Base-by-base conservation (phyloP, 1,140 invertebrate species). In the Gryon sp. region DNA sequence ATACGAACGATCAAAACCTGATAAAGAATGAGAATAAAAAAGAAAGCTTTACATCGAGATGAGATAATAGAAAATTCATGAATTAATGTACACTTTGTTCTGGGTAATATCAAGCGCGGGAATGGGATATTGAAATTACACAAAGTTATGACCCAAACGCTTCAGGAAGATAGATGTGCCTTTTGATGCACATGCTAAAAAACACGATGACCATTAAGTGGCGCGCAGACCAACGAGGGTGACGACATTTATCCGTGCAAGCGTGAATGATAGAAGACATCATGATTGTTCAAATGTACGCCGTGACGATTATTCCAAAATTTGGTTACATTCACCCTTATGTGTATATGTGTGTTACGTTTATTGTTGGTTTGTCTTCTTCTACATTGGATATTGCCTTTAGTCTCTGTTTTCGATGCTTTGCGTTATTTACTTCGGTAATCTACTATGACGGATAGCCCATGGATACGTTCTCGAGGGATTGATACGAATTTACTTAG, bases 401-500 rank as follows among this genome's bases (percentile, higher is more conserved):
- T 14, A 36, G 24, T 63, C 15, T 41, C 24, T 26, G 52, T 60
- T 50, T 32, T 43, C 52, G 34, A 76, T 66, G 52, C 65, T 65
- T 57, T 48, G 20, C 55, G 26, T 70, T 78, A 78, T 78, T 78
- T 78, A 74, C 57, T 74, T 59, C 63, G 50, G 57, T 78, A 74
- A 78, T 74, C 65, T 74, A 36, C 20, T 70, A 78, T 74, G 76
- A 74, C 76, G 52, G 46, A 74, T 74, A 66, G 70, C 57, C 60
- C 14, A 50, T 69, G 60, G 75, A 55, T 68, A 48, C 14, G 48
- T 11, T 72, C 75, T 55, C 68, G 38, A 30, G 66, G 66, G 75
- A 72, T 70, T 77, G 60, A 77, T 77, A 66, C 62, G 66, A 72
- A 77, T 77, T 77, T 77, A 77, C 75, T 77, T 72, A 72, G 66